Conservation (phyloP, 2,113 vertebrate genomes). For the Sterrhoptilus dennistouni region DNA sequence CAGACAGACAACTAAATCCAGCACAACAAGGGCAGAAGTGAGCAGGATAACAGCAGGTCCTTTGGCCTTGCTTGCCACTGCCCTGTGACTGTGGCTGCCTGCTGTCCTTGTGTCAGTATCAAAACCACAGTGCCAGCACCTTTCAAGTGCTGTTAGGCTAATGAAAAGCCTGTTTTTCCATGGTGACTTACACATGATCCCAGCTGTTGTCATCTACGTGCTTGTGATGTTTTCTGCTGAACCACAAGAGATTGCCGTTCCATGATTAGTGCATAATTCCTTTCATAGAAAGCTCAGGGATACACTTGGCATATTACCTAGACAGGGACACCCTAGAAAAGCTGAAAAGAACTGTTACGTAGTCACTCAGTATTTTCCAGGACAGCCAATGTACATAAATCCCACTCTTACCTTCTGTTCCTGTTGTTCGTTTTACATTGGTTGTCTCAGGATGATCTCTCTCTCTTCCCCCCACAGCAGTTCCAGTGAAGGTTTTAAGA, state of each 20-base stretch:
- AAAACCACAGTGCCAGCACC: background rate
- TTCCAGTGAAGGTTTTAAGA: background rate
- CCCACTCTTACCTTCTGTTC: background rate
- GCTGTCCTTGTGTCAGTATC: background rate
- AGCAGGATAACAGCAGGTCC: background rate
- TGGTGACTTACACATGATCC: background rate
- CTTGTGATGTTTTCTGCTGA: background rate
- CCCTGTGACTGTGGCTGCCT: fast-evolving
- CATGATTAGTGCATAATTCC: background rate
- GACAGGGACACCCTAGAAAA: background rate
- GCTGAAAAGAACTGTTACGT: background rate
- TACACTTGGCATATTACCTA: background rate
- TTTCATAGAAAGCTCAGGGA: background rate
- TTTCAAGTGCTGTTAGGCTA: background rate
- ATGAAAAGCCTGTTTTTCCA: background rate
- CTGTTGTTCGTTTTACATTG: background rate
- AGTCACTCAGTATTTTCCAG: background rate
- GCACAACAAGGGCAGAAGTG: background rate
- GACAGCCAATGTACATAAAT: background rate
- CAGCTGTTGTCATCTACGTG: background rate
- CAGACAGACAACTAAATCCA: background rate
- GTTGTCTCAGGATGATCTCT: background rate
- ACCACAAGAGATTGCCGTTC: background rate
- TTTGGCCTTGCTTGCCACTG: background rate
- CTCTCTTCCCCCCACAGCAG: background rate